Evolutionary conservation across 2,797 vertebrate species (phyloP), one percentile per base, ranked within the genome.

Genomic region (Malurus splendens): DNA sequence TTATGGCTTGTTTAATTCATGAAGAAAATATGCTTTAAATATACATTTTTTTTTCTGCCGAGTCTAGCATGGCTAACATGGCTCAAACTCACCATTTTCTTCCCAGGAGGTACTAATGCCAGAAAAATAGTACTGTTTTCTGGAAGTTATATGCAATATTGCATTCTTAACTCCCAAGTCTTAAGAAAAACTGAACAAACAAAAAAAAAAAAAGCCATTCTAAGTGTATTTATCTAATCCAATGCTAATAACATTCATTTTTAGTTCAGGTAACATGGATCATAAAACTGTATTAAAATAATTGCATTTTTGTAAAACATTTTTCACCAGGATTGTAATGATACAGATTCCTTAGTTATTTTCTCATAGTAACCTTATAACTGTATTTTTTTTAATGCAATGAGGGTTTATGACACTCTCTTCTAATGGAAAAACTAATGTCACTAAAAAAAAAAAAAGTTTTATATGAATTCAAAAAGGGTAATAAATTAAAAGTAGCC

Each of bases 1-100:
- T 92, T 92, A 85, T 76, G 71, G 10, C 2, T 36, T 81, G 36
- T 84, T 88, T 78, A 93, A 90, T 78, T 91, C 32, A 78, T 90
- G 82, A 89, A 85, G 33, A 91, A 83, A 67, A 82, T 75, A 80
- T 30, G 22, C 30, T 89, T 86, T 89, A 77, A 85, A 86, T 81
- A 78, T 19, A 27, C 4, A 2, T 36, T 65, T 38, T 28, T 14
- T 59, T 83, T 80, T 60, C 20, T 85, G 18, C 27, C 41, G 12
- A 75, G 18, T 64, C 30, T 78, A 76, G 14, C n/a, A 79, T 41
- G 27, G n/a, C 22, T 66, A 84, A 50, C 16, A 50, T 80, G 23
- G 25, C 17, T 90, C 47, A 66, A 79, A 82, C 14, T 51, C 23
- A 80, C 30, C 10, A 87, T 70, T 82, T 82, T 22, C 52, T 86